Evolutionary conservation across 2,797 vertebrate genomes (phyloP).

Genomic region (Prionace glauca): DNA sequence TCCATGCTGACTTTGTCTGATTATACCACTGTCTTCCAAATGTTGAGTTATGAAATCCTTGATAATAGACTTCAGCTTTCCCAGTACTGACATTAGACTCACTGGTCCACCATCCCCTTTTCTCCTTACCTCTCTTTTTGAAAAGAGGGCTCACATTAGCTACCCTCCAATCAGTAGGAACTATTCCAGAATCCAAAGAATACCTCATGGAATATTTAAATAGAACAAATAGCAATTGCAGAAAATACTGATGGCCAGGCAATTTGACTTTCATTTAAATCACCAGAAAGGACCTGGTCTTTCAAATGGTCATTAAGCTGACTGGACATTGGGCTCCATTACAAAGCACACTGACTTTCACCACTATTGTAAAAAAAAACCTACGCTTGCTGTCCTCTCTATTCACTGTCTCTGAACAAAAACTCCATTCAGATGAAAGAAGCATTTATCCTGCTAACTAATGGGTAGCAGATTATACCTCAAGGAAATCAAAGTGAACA

Average conservation of each 20-base stretch:
- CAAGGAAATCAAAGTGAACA: background rate
- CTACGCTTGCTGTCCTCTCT: background rate
- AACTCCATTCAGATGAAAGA: background rate
- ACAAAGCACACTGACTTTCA: background rate
- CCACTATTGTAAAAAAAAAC: background rate
- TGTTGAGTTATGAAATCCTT: no score
- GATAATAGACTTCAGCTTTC: no score
- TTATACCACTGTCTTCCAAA: no score
- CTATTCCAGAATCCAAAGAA: no score
- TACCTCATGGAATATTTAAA: background rate
- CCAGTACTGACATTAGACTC: no score
- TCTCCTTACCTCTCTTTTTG: no score
- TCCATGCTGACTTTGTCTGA: no score
- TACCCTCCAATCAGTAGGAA: no score
- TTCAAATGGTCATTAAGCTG: background rate
- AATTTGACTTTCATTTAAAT: background rate
- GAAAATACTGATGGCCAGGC: background rate
- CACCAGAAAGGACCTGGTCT: background rate
- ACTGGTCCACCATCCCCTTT: no score
- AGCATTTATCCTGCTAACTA: background rate
- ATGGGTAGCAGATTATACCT: background rate
- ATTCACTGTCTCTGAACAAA: background rate
- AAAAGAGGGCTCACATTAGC: no score
- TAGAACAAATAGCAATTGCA: background rate
- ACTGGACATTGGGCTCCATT: background rate